Base-by-base conservation (phyloP, 1,140 invertebrate genomes). In the Macrobrachium rosenbergii region DNA sequence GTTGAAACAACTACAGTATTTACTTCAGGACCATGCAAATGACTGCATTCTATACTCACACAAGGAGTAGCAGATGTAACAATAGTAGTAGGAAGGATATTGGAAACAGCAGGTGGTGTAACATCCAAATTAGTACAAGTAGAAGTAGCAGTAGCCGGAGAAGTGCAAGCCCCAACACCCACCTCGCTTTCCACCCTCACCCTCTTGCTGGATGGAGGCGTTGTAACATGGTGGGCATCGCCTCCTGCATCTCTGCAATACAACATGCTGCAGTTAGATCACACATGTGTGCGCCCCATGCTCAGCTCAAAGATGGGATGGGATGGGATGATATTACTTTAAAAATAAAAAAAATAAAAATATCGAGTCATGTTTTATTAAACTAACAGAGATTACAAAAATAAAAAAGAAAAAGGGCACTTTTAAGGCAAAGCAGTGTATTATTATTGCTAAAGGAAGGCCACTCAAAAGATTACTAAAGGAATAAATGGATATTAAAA, bases 201-300 rank as follows among this genome's bases (percentile, higher is more conserved):
- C 37, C 82, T 83, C 82, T 83, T 83, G 72, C 58, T 60, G 60
- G 82, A 76, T 76, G 82, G 82, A 37, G 82, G 69, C 62, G 79
- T 69, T 17, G 69, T 52, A 37, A 73, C n/a, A 60, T 23, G 72
- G 82, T 75, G 23, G 69, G 19, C 16, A 16, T 73, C 58, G n/a
- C 28, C 52, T 43, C 28, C 72, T 62, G 45, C 52, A n/a, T 62
- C 82, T 59, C 82, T 83, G 82, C 16, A 83, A 83, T 21, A 76
- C 52, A 72, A 83, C 67, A 63, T 62, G 82, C 69, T 21, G 76
- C 82, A 23, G 64, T 21, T 19, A 81, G 52, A 73, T 43, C 69
- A 73, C 14, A 73, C 23, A 21, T 16, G 23, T n/a, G n/a, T 21
- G 45, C 75, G 21, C 45, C 45, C 10, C 75, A 77, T 77, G 75